Conservation (phyloP, 2,797 vertebrate species). For the Phalloptychus januarius region DNA sequence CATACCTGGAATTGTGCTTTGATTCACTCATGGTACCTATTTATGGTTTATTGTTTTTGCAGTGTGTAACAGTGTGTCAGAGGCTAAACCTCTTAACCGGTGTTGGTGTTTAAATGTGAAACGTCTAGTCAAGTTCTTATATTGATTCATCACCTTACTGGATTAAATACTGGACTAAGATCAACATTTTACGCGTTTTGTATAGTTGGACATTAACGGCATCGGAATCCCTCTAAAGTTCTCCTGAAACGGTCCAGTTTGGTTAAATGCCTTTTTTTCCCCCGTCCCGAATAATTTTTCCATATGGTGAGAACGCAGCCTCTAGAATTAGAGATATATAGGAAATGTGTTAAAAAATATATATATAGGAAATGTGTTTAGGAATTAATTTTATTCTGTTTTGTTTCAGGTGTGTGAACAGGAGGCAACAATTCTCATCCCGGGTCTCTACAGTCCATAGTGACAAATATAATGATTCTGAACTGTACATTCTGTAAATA, state of each 20-base stretch:
- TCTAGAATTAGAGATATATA: too few species aligned
- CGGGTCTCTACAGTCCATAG: not conserved
- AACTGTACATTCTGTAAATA: constrained; percentile 36
- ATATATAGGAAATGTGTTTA: too few species aligned
- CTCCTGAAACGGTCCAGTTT: not conserved
- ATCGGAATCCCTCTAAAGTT: not conserved
- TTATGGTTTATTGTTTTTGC: too few species aligned
- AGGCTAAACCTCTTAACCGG: too few species aligned
- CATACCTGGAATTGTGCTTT: too few species aligned
- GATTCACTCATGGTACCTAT: not conserved
- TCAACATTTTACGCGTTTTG: not conserved
- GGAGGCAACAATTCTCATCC: constrained; percentile 9
- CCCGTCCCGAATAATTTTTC: not conserved
- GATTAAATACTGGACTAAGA: not conserved
- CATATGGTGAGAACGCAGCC: not conserved
- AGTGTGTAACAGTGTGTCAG: too few species aligned
- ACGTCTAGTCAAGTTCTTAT: not conserved
- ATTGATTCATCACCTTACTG: not conserved
- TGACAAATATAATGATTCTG: not conserved
- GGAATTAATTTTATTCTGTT: not conserved
- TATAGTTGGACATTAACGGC: not conserved
- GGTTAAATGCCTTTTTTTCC: not conserved
- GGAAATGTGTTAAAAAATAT: too few species aligned
- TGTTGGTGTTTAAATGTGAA: not conserved
- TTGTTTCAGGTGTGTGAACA: constrained; percentile 63